Base-by-base conservation (phyloP, 2,113 vertebrate species). In the Setophaga petechia region DNA sequence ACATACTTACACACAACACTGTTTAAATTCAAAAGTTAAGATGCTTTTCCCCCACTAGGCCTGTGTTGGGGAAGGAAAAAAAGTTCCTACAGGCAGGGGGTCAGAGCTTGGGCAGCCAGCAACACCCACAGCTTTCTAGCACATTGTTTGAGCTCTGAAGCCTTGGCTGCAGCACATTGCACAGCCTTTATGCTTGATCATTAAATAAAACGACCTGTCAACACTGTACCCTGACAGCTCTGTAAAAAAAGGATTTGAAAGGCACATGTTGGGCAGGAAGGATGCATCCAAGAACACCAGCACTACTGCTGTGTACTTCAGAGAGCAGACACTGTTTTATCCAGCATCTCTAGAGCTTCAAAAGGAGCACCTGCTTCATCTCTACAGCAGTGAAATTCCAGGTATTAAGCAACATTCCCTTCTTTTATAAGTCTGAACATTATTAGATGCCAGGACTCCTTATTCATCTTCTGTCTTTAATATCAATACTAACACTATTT, bases 121-220 rank as follows among this genome's bases (percentile, higher is more conserved):
- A 1, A 63, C 65, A 71, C 46, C 39, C 47, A 65, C 52, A 28
- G 43, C 88, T 84, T 90, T 62, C 33, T 47, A 75, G 35, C 47
- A 78, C 2, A 0, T 62, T n/a, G 5, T 61, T 41, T 69, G 55
- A 87, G 68, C 14, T 73, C 90, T 77, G 51, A 84, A 88, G 33
- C 23, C 46, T 62, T 44, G 47, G n/a, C 20, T 69, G 63, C 8
- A 37, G 55, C 71, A 69, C 55, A 31, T 6, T n/a, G 47, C 49
- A 68, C 35, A 95, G 81, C 11, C 62, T 94, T 76, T 58, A n/a
- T 39, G 13, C 23, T 46, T 77, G 51, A 92, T 84, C 72, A 80
- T 88, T 90, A 93, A 88, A 85, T 62, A 57, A 79, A 66, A n/a
- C 12, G 55, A 74, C 55, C 35, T 90, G 68, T 77, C 86, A 93